Base-by-base conservation (phyloP, 2,113 vertebrate species). In the Spea multiplicata region DNA sequence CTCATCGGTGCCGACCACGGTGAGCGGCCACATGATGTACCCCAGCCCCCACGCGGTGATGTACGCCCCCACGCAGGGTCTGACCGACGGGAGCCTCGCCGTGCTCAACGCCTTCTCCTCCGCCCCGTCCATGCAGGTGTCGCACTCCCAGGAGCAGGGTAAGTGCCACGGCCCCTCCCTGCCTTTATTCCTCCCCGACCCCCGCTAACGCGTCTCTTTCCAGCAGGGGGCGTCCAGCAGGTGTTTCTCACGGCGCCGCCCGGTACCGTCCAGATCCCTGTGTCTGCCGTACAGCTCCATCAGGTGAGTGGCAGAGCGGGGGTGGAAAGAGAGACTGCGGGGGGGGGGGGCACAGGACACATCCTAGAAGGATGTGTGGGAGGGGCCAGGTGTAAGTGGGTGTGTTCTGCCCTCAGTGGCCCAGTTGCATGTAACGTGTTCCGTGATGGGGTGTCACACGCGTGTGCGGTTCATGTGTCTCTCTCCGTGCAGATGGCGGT, bases 21-120 rank as follows among this genome's bases (percentile, higher is more conserved):
- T 98, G 88, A 92, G 95, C 3, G 95, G 97, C 87, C 97, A 99
- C 92, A 98, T 99, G 96, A 97, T 99, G 96, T 99, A 99, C 89
- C 93, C 94, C 84, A 96, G 95, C 81, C 93, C 95, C 5, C 97
- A 98, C 6, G 92, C 97, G 0, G 94, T 99, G 85, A 99, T 99
- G 97, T 99, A 99, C 2, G 93, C 97, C 0, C 97, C 97, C 78
- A 95, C 94, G 8, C 95, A 96, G 0, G 86, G 93, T 69, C 92
- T 98, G 81, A 73, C 94, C 0, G 97, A 99, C 5, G 96, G 95
- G 10, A 92, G 96, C 30, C 91, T 99, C 61, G 93, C 97, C 0
- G 96, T 99, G 90, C 96, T 99, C 88, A 99, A 98, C 82, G 95
- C 97, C 86, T 99, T 99, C 90, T 95, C 97, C 66, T 95, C 96